Base-by-base conservation (phyloP, 2,888 invertebrate species). In the Lysandra coridon region DNA sequence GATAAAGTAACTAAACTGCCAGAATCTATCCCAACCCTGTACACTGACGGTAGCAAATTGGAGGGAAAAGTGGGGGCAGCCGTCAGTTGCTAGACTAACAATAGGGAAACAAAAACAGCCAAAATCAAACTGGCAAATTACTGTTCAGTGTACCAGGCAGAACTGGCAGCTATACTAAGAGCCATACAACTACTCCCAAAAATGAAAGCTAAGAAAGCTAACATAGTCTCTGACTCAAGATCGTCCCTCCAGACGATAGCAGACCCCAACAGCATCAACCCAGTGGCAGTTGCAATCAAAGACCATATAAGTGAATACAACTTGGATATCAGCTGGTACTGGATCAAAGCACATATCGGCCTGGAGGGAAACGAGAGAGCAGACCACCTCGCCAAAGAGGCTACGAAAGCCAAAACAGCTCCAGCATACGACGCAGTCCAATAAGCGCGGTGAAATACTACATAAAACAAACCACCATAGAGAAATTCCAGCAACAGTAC, bases 311-410 rank as follows among this genome's bases (percentile, higher is more conserved):
- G 57, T 4, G 57, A 57, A 57, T 3, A 57, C 57, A 14, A 17
- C 57, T 44, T 44, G 44, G 44, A 44, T 3, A 57, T 57, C 12
- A 12, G 7, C 57, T 57, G 57, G 57, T 57, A 57, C 57, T 57
- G 17, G 57, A 44, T 44, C 7, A 80, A 74, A 49, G 79, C 77
- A 4, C 79, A 80, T 73, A 44, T 30, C 4, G 79, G 80, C 2
- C 0, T 78, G 17, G 44, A 53, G 23, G 79, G 80, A 0, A 80
- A 79, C n/a, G 80, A 80, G 44, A 78, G 79, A 40, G 80, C 80
- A 1, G 80, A 80, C 78, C n/a, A 64, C 5, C 78, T 81, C 5
- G 80, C 81, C 7, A 81, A 79, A 30, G 69, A 80, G 12, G 76
- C 80, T 4, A 33, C 17, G 12, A 80, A 80, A 73, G 62, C 1